A percentile compares a stretch with the other conserved stretches of the same genome.
These are phyloP conservation scores for Mimas tiliae DNA, from an alignment of 2,888 invertebrate species.

Conservation along the genomic window DNA sequence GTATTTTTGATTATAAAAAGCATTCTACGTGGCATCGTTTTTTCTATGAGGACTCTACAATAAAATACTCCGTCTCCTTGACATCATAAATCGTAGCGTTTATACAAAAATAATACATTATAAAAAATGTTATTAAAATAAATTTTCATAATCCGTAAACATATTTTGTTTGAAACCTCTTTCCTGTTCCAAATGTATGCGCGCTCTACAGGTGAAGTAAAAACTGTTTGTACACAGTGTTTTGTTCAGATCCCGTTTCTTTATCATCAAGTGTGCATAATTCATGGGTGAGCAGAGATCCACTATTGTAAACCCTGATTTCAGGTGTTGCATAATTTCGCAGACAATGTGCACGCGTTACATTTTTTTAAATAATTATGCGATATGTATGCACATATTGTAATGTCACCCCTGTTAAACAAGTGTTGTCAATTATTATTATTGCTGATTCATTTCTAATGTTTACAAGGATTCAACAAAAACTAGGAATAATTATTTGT, in stretches of 20 bases:
- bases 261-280: conserved; percentile 27
- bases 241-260: conserved; percentile 21
- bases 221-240: conserved; percentile 22
- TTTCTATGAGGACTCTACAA: not conserved
- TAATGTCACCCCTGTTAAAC: not conserved
- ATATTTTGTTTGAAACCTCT: conserved; percentile 6
- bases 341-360: conserved; percentile 28
- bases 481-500: too few species aligned
- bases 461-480: not conserved
- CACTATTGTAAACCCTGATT: conserved; percentile 17
- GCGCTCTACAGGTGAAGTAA: conserved; percentile 21
- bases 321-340: conserved; percentile 36
- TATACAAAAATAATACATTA: too few species aligned
- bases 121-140: too few species aligned
- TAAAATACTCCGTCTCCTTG: not conserved
- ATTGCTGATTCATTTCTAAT: not conserved
- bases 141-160: not conserved
- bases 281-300: conserved; percentile 22
- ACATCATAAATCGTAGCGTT: too few species aligned
- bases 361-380: conserved; percentile 7
- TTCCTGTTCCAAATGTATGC: conserved; percentile 2
- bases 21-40: not conserved
- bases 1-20: not conserved
- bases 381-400: not conserved
- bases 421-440: not conserved